Conservation (phyloP, 2,113 vertebrate genomes). For the Elanoides forficatus region DNA sequence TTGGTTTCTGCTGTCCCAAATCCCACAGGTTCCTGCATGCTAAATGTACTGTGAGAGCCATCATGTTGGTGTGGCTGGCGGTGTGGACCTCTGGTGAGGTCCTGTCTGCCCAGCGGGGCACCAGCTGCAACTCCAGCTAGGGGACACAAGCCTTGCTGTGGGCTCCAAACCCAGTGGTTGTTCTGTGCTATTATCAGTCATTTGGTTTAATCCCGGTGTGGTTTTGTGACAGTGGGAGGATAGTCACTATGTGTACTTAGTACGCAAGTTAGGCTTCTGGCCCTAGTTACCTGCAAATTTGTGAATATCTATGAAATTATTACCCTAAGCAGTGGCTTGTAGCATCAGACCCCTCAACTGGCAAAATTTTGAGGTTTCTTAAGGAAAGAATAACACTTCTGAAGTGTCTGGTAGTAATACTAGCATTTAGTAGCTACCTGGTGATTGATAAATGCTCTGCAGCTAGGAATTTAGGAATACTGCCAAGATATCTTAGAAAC, state of each 20-base stretch:
- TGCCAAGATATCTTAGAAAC: not conserved
- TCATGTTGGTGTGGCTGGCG: rapidly evolving
- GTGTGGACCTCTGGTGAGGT: not conserved
- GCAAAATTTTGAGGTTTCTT: not conserved
- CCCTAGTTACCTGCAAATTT: not conserved
- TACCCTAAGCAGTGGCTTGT: not conserved
- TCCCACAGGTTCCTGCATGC: rapidly evolving
- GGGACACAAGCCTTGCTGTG: not conserved
- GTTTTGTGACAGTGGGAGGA: not conserved
- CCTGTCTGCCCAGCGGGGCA: not conserved
- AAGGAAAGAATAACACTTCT: not conserved
- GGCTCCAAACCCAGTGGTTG: not conserved
- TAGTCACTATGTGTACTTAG: not conserved
- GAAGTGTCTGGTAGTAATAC: not conserved
- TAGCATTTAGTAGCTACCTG: not conserved
- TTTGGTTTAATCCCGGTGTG: not conserved
- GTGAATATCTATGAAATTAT: not conserved
- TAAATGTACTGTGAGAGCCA: rapidly evolving
- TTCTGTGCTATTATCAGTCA: not conserved
- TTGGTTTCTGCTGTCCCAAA: not conserved
- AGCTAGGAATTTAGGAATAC: not conserved
- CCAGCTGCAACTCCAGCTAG: not conserved
- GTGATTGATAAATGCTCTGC: not conserved
- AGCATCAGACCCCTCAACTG: not conserved
- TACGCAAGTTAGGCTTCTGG: not conserved